phyloP scores from a whole-genome alignment of 2,888 invertebrate species.

The Serripes groenlandicus region DNA sequence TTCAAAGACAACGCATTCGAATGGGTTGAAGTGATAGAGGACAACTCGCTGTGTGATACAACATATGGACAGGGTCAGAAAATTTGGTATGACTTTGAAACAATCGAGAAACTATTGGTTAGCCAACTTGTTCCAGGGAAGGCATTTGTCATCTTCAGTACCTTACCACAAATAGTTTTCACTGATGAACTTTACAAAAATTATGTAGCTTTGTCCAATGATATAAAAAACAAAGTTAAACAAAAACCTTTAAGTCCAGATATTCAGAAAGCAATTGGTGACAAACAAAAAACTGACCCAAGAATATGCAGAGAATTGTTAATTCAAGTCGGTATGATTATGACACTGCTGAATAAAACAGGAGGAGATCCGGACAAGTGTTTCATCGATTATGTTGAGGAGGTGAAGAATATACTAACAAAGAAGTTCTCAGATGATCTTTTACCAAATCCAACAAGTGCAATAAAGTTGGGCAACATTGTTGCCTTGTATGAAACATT shows the following conservation, averaged over 20 bases:
- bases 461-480: constrained; percentile 66
- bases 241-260: constrained; percentile 60
- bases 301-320: constrained; percentile 54
- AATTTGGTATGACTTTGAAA: constrained; percentile 60
- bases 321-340: constrained; percentile 62
- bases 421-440: constrained; percentile 42
- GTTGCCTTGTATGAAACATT: constrained; percentile 64
- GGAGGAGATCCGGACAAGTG: constrained; percentile 56
- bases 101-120: constrained; percentile 64
- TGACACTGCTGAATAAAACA: constrained; percentile 67
- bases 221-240: constrained; percentile 36
- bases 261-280: constrained; percentile 38
- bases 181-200: constrained; percentile 69
- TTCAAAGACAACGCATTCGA: constrained; percentile 17
- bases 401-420: constrained; percentile 50
- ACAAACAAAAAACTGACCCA: constrained; percentile 39
- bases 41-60: constrained; percentile 61
- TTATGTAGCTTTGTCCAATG: constrained; percentile 50
- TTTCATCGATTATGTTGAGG: constrained; percentile 60
- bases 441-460: constrained; percentile 64
- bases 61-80: constrained; percentile 53
- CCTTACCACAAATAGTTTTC: constrained; percentile 60
- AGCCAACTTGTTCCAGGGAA: constrained; percentile 51
- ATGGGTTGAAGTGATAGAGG: constrained; percentile 40
- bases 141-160: constrained; percentile 30